Percentiles rank a stretch among this genome's conserved stretches.
phyloP scores from a whole-genome alignment of 2,113 vertebrate genomes.

The Poicephalus meyeri region DNA sequence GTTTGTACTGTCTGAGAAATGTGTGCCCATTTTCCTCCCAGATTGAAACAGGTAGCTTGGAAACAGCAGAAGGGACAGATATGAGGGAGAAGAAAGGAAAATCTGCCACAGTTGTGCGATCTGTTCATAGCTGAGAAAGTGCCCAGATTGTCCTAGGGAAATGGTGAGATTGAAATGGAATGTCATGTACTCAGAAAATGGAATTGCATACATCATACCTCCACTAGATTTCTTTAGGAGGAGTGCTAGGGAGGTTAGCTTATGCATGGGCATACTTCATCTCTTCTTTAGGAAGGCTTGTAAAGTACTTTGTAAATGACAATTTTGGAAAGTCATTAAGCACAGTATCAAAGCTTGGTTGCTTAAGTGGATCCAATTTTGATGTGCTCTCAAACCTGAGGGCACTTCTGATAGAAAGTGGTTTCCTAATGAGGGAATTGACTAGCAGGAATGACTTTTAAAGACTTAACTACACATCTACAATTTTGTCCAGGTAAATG shows the following conservation, averaged over 20 bases:
- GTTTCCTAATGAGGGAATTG: constrained; percentile 55
- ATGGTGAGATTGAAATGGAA: constrained; percentile 9
- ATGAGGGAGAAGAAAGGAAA: background rate
- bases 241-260: background rate
- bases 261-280: background rate
- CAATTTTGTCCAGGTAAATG: constrained; percentile 39
- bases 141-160: constrained; percentile 33
- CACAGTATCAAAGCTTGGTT: constrained; percentile 32
- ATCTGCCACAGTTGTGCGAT: background rate
- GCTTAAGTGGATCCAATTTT: constrained; percentile 68
- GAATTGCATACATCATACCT: background rate
- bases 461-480: constrained; percentile 29
- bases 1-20: background rate
- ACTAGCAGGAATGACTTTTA: constrained; percentile 29
- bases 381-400: constrained; percentile 63
- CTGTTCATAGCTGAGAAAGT: background rate
- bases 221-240: background rate
- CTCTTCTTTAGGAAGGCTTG: constrained; percentile 27
- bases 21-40: background rate
- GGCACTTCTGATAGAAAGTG: constrained; percentile 49
- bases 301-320: constrained; percentile 53
- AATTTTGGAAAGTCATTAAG: constrained; percentile 68
- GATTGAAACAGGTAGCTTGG: background rate
- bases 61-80: background rate
- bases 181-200: constrained; percentile 17